Percentiles rank a stretch among this genome's conserved stretches.
These are phyloP conservation scores for Acrobasis repandana DNA, from an alignment of 2,888 invertebrate species.

Conservation along the genomic window DNA sequence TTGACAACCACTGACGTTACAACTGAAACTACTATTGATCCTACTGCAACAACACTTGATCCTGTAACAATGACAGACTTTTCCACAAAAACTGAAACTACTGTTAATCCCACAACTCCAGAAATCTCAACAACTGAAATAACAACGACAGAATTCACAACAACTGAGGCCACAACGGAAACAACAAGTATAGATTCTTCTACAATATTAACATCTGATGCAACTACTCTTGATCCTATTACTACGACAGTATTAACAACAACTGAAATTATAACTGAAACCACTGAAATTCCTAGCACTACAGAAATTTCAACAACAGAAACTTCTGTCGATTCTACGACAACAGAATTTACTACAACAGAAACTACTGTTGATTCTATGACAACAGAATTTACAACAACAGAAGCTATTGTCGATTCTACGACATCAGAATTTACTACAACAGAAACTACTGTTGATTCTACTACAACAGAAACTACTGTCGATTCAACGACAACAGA, in stretches of 20 bases:
- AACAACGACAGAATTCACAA: background rate
- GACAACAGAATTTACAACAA: background rate
- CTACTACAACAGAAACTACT: too few relatives aligned
- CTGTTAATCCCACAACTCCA: background rate
- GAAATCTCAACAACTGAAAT: background rate
- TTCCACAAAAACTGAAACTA: background rate
- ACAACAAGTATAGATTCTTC: background rate
- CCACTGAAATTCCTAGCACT: background rate
- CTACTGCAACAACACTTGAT: background rate
- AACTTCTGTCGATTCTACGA: background rate
- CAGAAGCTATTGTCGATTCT: background rate
- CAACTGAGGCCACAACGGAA: background rate
- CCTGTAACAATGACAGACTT: background rate
- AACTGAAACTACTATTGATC: background rate
- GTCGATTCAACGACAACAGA: too few relatives aligned
- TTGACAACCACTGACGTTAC: background rate
- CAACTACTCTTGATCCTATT: background rate
- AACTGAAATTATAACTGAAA: background rate
- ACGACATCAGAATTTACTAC: background rate
- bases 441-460: background rate
- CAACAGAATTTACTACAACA: background rate
- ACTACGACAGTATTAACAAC: conserved; percentile 2
- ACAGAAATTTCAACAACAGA: background rate
- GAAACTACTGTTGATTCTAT: background rate
- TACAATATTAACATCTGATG: background rate